These are phyloP conservation scores for Noctua pronuba DNA, from an alignment of 2,888 invertebrate genomes.

Conservation along the genomic window DNA sequence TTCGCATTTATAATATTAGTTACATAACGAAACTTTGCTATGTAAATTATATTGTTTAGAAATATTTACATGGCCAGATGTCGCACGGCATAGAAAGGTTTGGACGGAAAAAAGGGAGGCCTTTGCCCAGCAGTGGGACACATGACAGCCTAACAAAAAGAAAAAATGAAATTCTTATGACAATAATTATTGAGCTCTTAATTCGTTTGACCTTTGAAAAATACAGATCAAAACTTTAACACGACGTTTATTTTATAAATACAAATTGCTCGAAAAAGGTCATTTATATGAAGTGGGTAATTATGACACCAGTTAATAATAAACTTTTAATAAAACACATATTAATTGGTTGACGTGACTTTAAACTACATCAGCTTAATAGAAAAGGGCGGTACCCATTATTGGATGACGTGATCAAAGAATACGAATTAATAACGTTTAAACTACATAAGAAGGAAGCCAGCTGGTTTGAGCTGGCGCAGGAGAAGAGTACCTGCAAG, in stretches of 20 bases:
- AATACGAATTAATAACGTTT: background rate
- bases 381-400: constrained; percentile 12
- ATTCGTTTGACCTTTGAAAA: background rate
- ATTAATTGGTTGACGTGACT: constrained; percentile 2
- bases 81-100: no score
- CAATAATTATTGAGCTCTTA: background rate
- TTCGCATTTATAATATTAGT: no score
- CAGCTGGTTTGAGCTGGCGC: no score
- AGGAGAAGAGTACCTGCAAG: no score
- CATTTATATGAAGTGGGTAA: background rate
- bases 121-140: no score
- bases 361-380: background rate
- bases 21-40: no score
- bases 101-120: no score
- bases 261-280: constrained; percentile 6
- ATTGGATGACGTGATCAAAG: background rate
- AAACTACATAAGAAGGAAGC: background rate
- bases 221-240: background rate
- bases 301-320: constrained; percentile 23
- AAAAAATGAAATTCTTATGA: background rate
- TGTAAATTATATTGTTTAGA: no score
- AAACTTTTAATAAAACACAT: constrained; percentile 26
- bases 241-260: background rate
- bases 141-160: no score
- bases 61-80: background rate